Conservation (phyloP, 2,888 invertebrate species). For the Drosophila ezoana region DNA sequence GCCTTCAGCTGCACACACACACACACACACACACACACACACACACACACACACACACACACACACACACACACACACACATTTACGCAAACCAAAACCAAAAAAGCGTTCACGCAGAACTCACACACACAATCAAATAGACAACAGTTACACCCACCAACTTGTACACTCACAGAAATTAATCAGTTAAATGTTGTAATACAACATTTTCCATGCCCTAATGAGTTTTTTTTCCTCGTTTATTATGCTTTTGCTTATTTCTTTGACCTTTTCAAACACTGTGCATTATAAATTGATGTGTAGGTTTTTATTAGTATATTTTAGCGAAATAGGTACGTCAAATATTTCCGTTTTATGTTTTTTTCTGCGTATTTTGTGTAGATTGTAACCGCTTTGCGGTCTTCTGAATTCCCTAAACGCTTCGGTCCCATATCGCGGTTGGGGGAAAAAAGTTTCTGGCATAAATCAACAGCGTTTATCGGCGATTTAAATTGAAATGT, state of each 20-base stretch:
- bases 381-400: conserved; percentile 21
- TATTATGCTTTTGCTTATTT: not conserved
- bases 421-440: conserved; percentile 1
- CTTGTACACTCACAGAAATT: conserved; percentile 71
- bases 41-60: conserved; percentile 51
- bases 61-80: conserved; percentile 34
- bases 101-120: not conserved
- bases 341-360: conserved; percentile 8
- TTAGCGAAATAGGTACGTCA: conserved; percentile 10
- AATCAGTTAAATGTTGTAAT: conserved; percentile 22
- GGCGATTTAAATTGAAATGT: conserved; percentile 35
- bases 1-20: conserved; percentile 71
- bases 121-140: conserved; percentile 21
- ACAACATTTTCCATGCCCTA: not conserved
- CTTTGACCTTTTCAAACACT: not conserved
- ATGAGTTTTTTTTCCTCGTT: not conserved
- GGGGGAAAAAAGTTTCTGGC: conserved; percentile 9
- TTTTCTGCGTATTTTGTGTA: conserved; percentile 4
- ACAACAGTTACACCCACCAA: conserved; percentile 67
- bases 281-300: not conserved
- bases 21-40: conserved; percentile 30
- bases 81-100: conserved; percentile 12
- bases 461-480: conserved; percentile 46
- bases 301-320: not conserved
- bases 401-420: conserved; percentile 39